Evolutionary conservation across 1,140 invertebrate genomes (phyloP).

Genomic region (Trichonephila inaurata): DNA sequence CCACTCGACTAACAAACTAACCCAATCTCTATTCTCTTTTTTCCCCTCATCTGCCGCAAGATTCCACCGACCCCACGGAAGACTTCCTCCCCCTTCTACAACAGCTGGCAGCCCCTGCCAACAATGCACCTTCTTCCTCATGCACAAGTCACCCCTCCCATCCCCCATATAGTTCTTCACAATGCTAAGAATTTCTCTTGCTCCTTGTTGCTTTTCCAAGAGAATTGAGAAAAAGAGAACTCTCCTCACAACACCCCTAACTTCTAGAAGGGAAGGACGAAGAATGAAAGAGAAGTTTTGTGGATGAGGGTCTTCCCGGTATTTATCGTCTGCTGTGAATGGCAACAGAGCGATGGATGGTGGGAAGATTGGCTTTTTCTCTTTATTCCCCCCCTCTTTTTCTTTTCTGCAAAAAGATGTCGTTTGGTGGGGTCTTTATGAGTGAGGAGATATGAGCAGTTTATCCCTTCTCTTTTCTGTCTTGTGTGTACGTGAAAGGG

Average conservation of each 20-base stretch:
- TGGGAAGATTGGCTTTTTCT: constrained; percentile 15
- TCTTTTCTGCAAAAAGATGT: not conserved
- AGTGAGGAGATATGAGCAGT: not conserved
- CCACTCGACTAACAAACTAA: constrained; percentile 15
- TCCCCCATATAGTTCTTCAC: not conserved
- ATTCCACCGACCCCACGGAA: not conserved
- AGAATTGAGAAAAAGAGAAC: not conserved
- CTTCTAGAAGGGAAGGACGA: not conserved
- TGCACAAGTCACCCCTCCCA: too few species aligned
- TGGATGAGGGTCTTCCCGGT: constrained; percentile 31
- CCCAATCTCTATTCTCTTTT: not conserved
- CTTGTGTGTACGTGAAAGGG: not conserved
- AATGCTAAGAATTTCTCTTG: constrained; percentile 43
- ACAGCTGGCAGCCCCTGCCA: constrained; percentile 55
- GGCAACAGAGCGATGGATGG: constrained; percentile 28
- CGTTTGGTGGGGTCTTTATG: constrained; percentile 9
- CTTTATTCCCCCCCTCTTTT: not conserved
- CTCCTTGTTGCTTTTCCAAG: not conserved
- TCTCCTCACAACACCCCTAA: not conserved
- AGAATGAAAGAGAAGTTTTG: constrained; percentile 20
- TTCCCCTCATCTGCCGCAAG: not conserved
- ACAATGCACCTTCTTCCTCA: not conserved
- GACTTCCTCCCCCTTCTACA: not conserved
- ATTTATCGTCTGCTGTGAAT: constrained; percentile 59
- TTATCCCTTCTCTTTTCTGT: not conserved